These are phyloP conservation scores for Omphaloscelis lunosa DNA, from an alignment of 2,888 invertebrate genomes.

Conservation along the genomic window DNA sequence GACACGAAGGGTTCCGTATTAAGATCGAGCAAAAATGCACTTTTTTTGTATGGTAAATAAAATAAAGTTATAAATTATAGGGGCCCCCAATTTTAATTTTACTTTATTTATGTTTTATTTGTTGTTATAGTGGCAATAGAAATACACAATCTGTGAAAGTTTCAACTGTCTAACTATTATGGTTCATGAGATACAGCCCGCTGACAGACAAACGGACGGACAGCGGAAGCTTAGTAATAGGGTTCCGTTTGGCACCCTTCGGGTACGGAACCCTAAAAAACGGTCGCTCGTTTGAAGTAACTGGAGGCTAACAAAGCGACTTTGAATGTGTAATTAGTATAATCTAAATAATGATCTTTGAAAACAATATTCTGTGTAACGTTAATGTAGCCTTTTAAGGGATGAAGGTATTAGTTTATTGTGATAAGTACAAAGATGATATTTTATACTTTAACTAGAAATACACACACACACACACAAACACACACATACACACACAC, in stretches of 20 bases:
- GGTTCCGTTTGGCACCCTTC: not conserved
- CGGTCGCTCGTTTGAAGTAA: conserved; percentile 26
- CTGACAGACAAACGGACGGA: not conserved
- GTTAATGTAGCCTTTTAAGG: conserved; percentile 1
- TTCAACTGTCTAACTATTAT: not conserved
- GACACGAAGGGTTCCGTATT: no score
- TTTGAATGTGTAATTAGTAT: conserved; percentile 26
- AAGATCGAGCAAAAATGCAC: no score
- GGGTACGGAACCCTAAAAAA: conserved; percentile 22
- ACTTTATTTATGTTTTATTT: no score
- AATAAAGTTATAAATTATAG: no score
- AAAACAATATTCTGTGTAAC: conserved; percentile 17
- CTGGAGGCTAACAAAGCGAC: conserved; percentile 40
- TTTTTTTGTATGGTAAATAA: no score
- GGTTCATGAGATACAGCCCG: not conserved
- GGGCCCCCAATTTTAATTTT: no score
- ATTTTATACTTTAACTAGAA: not conserved
- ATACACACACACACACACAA: no score
- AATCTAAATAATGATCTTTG: conserved; percentile 25
- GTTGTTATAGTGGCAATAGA: not conserved
- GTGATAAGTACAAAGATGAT: not conserved
- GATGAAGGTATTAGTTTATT: not conserved
- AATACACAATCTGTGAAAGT: not conserved
- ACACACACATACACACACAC: no score
- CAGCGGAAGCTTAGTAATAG: not conserved